phyloP scores from a whole-genome alignment of 2,797 vertebrate genomes.

The Salarias fasciatus region DNA sequence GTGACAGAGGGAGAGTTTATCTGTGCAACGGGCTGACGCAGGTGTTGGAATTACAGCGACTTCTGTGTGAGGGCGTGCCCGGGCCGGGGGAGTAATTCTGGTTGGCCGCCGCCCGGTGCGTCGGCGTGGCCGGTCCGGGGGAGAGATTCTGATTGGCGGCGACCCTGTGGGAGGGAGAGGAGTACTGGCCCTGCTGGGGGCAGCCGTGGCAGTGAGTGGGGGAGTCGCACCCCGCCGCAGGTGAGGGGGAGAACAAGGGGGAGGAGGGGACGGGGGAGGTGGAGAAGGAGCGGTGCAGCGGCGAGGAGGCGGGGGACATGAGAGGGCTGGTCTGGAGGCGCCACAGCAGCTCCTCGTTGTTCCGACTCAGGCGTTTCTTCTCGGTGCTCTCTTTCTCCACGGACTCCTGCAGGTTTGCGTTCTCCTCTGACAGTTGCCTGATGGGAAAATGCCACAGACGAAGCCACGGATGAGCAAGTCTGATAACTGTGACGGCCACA shows the following conservation, averaged over 20 bases:
- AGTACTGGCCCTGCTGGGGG: conserved; percentile 67
- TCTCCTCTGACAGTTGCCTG: conserved; percentile 96
- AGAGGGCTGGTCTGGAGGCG: conserved; percentile 96
- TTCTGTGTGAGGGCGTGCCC: conserved; percentile 73
- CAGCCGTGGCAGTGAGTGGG: conserved; percentile 73
- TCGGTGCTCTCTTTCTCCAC: conserved; percentile 95
- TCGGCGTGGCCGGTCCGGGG: conserved; percentile 72
- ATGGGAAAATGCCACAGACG: conserved; percentile 1
- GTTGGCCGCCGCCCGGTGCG: conserved; percentile 70
- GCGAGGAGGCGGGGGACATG: conserved; percentile 86
- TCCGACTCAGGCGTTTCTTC: conserved; percentile 94
- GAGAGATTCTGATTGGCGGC: conserved; percentile 71
- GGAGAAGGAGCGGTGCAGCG: conserved; percentile 86
- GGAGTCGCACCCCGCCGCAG: conserved; percentile 66
- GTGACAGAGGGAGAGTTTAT: conserved; percentile 52
- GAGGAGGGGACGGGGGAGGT: conserved; percentile 76
- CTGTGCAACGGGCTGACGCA: conserved; percentile 70
- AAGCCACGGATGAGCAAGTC: too few species aligned
- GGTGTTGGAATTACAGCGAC: conserved; percentile 66
- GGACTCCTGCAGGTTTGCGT: conserved; percentile 93
- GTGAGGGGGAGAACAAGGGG: conserved; percentile 71
- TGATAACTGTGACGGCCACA: too few species aligned
- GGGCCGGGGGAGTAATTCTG: conserved; percentile 73
- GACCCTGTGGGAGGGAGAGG: conserved; percentile 71
- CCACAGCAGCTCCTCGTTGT: conserved; percentile 97